Conservation (phyloP, 1,140 invertebrate genomes). For the Scaptodrosophila lebanonensis region DNA sequence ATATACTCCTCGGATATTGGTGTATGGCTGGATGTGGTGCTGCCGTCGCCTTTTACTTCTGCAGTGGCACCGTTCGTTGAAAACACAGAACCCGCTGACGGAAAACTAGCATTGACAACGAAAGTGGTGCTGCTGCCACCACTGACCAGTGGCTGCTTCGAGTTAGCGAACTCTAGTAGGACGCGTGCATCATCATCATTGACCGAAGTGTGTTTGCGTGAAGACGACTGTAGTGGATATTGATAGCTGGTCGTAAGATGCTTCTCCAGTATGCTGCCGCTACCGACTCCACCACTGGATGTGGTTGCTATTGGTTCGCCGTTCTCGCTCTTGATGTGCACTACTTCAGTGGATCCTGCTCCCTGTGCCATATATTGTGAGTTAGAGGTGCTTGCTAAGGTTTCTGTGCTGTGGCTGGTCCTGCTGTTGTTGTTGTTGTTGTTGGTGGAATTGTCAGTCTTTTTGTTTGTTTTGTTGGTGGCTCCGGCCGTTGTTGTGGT, state of each 20-base stretch:
- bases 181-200: conserved; percentile 67
- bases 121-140: conserved; percentile 45
- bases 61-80: conserved; percentile 34
- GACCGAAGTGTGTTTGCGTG: conserved; percentile 43
- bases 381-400: conserved; percentile 3
- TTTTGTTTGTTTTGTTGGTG: conserved; percentile 40
- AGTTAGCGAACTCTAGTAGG: conserved; percentile 68
- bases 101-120: conserved; percentile 62
- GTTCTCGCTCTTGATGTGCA: conserved; percentile 58
- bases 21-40: no score
- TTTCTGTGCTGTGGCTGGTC: conserved; percentile 44
- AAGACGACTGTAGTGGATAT: conserved; percentile 21
- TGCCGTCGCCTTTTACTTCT: conserved; percentile 22
- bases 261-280: conserved; percentile 61
- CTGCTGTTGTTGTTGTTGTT: conserved; percentile 29
- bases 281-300: conserved; percentile 1
- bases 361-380: not conserved
- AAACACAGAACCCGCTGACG: conserved; percentile 63
- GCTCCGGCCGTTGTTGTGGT: conserved; percentile 26
- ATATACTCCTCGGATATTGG: conserved; percentile 70
- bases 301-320: conserved; percentile 17
- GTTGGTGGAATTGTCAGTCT: conserved; percentile 52
- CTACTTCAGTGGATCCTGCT: conserved; percentile 26
- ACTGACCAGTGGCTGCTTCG: conserved; percentile 42
- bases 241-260: conserved; percentile 48